A percentile compares a stretch with the other conserved stretches of the same genome.
Evolutionary conservation across 2,797 vertebrate genomes (phyloP).

Genomic region (Loriculus beryllinus): DNA sequence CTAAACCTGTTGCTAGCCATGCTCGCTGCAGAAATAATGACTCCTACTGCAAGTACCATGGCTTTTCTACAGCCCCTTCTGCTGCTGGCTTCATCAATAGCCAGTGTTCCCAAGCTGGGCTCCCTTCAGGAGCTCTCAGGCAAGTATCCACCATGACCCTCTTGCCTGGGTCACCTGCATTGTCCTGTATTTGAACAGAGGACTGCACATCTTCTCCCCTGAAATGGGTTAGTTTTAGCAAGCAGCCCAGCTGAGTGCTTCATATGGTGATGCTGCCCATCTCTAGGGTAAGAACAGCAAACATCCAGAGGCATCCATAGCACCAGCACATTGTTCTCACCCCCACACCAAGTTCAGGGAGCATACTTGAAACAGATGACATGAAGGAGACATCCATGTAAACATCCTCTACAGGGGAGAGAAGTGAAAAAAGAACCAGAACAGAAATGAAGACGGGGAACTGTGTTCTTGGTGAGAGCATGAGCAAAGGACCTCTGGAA

Average conservation of each 20-base stretch:
- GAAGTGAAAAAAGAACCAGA: slow-evolving; percentile 4
- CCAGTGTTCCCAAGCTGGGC: not conserved
- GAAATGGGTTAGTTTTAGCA: not conserved
- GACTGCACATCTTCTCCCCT: not conserved
- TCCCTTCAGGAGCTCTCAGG: not conserved
- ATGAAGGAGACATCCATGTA: slow-evolving; percentile 15
- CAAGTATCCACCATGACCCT: not conserved
- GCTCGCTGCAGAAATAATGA: not conserved
- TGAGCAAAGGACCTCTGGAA: not conserved
- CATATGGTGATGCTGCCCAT: not conserved
- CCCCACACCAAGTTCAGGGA: not conserved
- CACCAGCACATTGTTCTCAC: not conserved
- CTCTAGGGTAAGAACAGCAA: not conserved
- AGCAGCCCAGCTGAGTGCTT: not conserved
- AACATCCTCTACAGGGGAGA: not conserved
- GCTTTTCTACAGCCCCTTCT: not conserved
- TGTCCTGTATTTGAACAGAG: not conserved
- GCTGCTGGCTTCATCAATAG: not conserved
- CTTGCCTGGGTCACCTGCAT: not conserved
- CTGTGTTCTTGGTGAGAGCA: not conserved
- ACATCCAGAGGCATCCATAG: slow-evolving; percentile 36
- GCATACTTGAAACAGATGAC: slow-evolving; percentile 51
- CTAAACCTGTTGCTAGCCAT: fast-evolving
- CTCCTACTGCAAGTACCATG: not conserved
- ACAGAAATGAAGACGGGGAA: slow-evolving; percentile 11